These are phyloP conservation scores for Parasteatoda lunata DNA, from an alignment of 2,888 invertebrate species.

Conservation along the genomic window DNA sequence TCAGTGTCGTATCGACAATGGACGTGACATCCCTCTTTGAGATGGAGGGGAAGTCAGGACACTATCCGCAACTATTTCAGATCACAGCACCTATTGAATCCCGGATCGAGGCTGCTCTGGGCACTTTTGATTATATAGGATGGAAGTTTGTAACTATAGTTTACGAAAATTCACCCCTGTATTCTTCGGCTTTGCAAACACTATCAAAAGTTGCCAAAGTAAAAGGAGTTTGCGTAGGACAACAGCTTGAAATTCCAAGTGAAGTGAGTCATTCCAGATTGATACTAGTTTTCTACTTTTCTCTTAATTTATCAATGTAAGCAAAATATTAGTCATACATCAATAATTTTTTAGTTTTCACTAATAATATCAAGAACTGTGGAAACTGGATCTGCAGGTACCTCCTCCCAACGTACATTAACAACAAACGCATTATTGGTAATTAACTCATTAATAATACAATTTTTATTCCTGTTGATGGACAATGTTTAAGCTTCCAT, in stretches of 20 bases:
- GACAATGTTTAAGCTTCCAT: no score
- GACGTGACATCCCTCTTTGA: conserved; percentile 28
- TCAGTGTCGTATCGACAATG: conserved; percentile 63
- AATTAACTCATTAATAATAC: no score
- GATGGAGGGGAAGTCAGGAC: conserved; percentile 17
- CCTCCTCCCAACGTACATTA: no score
- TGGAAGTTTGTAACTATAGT: conserved; percentile 49
- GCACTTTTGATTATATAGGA: conserved; percentile 37
- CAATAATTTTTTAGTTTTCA: no score
- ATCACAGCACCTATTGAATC: conserved; percentile 27
- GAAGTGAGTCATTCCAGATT: conserved; percentile 10
- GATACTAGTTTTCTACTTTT: no score
- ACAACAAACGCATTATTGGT: not conserved
- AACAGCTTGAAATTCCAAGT: conserved; percentile 29
- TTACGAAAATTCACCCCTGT: conserved; percentile 21
- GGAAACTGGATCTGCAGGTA: no score
- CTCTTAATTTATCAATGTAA: no score
- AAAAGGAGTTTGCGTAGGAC: conserved; percentile 47
- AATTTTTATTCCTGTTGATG: no score
- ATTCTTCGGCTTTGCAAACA: not conserved
- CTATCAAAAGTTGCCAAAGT: conserved; percentile 43
- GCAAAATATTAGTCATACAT: no score
- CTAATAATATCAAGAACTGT: no score
- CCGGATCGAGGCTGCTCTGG: conserved; percentile 37
- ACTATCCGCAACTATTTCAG: conserved; percentile 26